Percentiles rank a stretch among this genome's conserved stretches.
These are phyloP conservation scores for Branchipolynoe longqiensis DNA, from an alignment of 2,888 invertebrate genomes.

Conservation along the genomic window DNA sequence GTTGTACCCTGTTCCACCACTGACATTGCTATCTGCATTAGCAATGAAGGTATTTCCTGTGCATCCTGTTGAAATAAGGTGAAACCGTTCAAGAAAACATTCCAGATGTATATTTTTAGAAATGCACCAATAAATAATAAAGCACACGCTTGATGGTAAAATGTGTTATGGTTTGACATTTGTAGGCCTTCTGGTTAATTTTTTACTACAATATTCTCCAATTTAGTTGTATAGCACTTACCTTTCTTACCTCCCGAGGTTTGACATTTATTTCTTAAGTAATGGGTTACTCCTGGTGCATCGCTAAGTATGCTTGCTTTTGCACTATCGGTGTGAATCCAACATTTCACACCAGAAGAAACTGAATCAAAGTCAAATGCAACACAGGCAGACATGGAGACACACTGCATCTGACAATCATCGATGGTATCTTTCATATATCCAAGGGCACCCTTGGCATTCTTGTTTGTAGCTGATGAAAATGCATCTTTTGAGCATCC, in stretches of 20 bases:
- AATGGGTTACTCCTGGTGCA: background rate
- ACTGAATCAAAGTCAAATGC: constrained; percentile 11
- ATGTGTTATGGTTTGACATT: background rate
- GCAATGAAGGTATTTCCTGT: too few species aligned
- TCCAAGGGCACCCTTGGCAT: background rate
- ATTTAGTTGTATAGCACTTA: too few species aligned
- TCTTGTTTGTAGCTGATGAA: background rate
- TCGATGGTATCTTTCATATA: background rate
- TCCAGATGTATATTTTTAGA: background rate
- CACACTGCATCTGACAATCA: background rate
- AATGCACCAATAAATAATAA: background rate
- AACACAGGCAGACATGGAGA: background rate
- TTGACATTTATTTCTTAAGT: background rate
- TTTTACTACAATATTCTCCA: background rate
- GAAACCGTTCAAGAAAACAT: background rate
- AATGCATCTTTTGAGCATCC: too few species aligned
- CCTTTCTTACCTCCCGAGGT: background rate
- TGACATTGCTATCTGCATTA: too few species aligned
- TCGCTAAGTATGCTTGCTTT: background rate
- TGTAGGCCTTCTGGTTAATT: background rate
- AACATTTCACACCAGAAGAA: background rate
- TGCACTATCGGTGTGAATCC: background rate
- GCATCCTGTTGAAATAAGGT: background rate
- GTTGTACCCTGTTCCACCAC: too few species aligned
- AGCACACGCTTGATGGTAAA: too few species aligned